Percentiles rank a stretch among this genome's conserved stretches.
Evolutionary conservation across 2,797 vertebrate species (phyloP).

Genomic region (Halcyon badia): DNA sequence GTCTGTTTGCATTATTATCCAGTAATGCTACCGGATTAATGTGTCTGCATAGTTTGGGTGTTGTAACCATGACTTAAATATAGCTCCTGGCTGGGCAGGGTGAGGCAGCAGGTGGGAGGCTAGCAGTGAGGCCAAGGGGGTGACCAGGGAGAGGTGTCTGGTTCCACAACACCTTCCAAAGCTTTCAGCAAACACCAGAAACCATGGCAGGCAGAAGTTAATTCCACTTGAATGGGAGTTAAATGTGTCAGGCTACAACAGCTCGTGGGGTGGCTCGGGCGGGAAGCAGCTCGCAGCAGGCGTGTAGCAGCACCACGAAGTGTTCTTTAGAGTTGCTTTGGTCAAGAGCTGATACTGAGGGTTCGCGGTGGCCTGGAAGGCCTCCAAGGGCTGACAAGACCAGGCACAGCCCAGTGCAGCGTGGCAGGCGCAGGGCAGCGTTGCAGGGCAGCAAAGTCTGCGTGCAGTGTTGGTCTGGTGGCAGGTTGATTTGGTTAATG

Average conservation of each 20-base stretch:
- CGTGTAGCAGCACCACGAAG: background rate
- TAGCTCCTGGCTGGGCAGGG: background rate
- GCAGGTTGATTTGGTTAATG: background rate
- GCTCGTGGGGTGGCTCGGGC: background rate
- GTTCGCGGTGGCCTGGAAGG: background rate
- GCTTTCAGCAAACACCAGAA: background rate
- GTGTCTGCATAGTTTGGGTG: background rate
- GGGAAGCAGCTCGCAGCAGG: background rate
- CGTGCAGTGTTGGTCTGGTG: background rate
- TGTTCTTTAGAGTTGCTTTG: background rate
- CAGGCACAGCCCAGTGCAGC: background rate
- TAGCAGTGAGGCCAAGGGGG: fast-evolving
- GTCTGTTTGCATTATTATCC: background rate
- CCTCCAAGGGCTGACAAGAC: background rate
- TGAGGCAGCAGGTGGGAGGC: background rate
- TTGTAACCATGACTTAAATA: slow-evolving; percentile 7
- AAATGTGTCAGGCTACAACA: background rate
- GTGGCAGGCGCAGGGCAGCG: fast-evolving
- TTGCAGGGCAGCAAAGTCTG: fast-evolving
- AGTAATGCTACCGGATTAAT: background rate
- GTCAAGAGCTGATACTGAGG: fast-evolving
- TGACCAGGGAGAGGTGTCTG: background rate
- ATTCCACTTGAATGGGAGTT: background rate
- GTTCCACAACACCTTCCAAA: background rate
- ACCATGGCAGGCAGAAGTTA: background rate